Conservation (phyloP, 92 coral and sea anemone genomes). For the Porites divaricata region DNA sequence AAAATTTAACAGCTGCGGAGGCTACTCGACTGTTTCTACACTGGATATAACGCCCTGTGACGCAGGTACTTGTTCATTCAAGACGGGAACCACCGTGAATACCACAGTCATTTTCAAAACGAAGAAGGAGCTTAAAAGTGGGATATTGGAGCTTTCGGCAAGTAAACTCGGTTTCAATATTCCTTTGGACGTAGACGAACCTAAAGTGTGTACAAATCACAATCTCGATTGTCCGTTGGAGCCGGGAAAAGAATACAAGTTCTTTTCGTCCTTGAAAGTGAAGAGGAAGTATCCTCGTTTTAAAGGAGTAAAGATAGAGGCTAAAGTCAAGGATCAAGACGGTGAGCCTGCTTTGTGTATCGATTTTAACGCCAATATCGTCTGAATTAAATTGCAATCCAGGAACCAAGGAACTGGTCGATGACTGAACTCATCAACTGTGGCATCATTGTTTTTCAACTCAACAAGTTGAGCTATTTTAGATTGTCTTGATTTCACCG, state of each 20-base stretch:
- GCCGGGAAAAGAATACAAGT: slow-evolving; percentile 5
- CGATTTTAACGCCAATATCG: slow-evolving; percentile 39
- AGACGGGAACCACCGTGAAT: slow-evolving; percentile 43
- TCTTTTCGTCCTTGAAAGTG: background rate
- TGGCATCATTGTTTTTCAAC: too few species aligned
- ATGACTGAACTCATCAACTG: too few species aligned
- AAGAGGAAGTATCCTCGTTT: slow-evolving; percentile 12
- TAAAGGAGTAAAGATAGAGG: background rate
- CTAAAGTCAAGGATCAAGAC: slow-evolving; percentile 17
- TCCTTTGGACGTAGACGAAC: too few species aligned
- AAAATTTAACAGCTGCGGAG: slow-evolving; percentile 4
- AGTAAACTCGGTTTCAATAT: too few species aligned
- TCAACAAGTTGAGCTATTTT: too few species aligned
- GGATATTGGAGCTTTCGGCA: slow-evolving; percentile 31
- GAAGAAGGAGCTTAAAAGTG: background rate
- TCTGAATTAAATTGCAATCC: background rate
- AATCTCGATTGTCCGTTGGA: slow-evolving; percentile 51
- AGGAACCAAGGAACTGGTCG: too few species aligned
- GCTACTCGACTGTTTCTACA: background rate
- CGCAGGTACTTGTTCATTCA: slow-evolving; percentile 43
- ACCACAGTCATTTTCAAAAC: slow-evolving; percentile 39
- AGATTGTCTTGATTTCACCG: too few species aligned
- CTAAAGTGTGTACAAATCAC: slow-evolving; percentile 52
- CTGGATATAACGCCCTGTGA: slow-evolving; percentile 56
- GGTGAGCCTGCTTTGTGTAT: slow-evolving; percentile 33